Conservation (phyloP, 2,113 vertebrate species). For the Mirza zaza region DNA sequence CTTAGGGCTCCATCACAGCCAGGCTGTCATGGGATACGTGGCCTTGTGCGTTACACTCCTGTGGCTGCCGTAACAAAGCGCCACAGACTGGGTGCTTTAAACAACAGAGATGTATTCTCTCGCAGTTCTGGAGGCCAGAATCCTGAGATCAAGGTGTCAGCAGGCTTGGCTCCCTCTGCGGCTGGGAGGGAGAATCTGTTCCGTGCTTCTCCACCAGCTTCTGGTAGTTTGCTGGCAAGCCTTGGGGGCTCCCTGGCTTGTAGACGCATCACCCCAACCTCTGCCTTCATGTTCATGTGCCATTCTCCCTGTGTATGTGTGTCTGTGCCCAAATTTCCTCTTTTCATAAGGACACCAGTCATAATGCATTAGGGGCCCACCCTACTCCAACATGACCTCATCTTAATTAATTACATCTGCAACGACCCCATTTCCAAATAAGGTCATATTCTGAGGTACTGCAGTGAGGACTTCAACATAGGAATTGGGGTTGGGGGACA, state of each 20-base stretch:
- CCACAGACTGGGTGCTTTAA: background rate
- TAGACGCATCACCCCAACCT: background rate
- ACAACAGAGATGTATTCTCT: background rate
- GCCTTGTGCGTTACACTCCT: fast-evolving
- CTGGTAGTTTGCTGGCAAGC: background rate
- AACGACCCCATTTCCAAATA: background rate
- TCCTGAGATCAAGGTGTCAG: background rate
- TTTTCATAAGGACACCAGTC: background rate
- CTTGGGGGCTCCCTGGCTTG: too few relatives aligned
- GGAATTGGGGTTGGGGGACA: background rate
- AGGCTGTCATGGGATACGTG: fast-evolving
- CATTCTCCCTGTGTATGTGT: background rate
- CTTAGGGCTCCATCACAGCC: background rate
- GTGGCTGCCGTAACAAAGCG: fast-evolving
- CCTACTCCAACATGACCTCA: background rate
- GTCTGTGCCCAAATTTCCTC: background rate
- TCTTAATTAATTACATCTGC: background rate
- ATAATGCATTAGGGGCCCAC: background rate
- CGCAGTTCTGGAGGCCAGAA: background rate
- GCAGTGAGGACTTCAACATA: background rate
- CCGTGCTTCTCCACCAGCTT: background rate
- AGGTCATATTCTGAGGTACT: background rate
- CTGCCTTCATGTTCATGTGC: background rate
- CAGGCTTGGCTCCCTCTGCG: background rate
- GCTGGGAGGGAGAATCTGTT: background rate